Percentiles rank a stretch among this genome's conserved stretches.
phyloP scores from a whole-genome alignment of 2,113 vertebrate species.

The Myotis brandtii region DNA sequence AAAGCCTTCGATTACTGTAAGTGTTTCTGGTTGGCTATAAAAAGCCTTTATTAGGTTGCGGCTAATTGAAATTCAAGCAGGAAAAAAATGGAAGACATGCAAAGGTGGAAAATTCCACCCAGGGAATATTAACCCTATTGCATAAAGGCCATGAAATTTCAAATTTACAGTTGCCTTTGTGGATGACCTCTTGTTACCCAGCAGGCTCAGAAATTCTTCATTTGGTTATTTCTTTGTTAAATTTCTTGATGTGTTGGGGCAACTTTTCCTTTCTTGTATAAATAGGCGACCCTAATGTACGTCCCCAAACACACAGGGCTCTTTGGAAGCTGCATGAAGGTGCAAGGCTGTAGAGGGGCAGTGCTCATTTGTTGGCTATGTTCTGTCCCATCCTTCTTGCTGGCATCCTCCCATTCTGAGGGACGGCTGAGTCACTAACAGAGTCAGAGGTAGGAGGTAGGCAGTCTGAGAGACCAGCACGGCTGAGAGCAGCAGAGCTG shows the following conservation, averaged over 20 bases:
- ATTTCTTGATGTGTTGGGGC: not conserved
- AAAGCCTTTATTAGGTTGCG: constrained; percentile 5
- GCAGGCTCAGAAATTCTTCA: not conserved
- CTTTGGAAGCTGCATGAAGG: not conserved
- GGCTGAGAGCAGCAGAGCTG: not conserved
- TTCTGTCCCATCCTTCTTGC: not conserved
- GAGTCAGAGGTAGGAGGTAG: not conserved
- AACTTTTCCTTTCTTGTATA: not conserved
- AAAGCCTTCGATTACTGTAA: not conserved
- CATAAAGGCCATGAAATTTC: not conserved
- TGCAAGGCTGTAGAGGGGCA: not conserved
- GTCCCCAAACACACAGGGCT: not conserved
- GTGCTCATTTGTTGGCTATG: not conserved
- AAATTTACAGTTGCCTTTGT: constrained; percentile 2
- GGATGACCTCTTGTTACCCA: not conserved
- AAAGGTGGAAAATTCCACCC: not conserved
- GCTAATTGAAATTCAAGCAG: constrained; percentile 48
- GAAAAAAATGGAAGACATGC: not conserved
- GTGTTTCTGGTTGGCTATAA: constrained; percentile 55
- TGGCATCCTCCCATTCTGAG: not conserved
- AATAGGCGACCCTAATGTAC: not conserved
- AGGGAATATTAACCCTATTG: not conserved
- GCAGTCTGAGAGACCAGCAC: not conserved
- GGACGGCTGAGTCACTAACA: not conserved
- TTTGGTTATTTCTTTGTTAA: constrained; percentile 2